Conservation (phyloP, 1,140 invertebrate genomes). For the Anoplolepis gracilipes region DNA sequence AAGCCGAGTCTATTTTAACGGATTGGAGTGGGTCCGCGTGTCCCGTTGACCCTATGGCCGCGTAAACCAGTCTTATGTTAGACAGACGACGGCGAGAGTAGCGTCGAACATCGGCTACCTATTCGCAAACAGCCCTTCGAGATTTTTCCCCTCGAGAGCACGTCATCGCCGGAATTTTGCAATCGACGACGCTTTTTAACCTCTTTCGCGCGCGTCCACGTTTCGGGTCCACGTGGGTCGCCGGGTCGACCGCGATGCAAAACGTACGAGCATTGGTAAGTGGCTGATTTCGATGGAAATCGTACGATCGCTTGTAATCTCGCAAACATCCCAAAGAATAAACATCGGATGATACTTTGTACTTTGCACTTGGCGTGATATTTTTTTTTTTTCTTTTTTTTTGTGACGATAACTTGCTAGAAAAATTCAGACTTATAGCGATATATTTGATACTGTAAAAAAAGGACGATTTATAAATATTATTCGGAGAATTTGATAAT, state of each 20-base stretch:
- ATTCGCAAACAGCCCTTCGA: too few relatives aligned
- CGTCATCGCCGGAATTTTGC: not conserved
- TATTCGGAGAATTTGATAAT: not conserved
- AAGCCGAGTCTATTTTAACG: constrained; percentile 73
- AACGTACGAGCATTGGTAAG: constrained; percentile 66
- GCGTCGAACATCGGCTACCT: too few relatives aligned
- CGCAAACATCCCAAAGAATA: not conserved
- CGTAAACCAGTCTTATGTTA: constrained; percentile 37
- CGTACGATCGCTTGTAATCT: not conserved
- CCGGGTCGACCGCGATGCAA: constrained; percentile 50
- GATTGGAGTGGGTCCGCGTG: constrained; percentile 33
- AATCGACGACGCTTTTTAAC: not conserved
- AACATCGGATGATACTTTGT: not conserved
- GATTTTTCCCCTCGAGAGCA: not conserved
- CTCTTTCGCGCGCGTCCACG: not conserved
- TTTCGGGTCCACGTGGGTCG: constrained; percentile 48
- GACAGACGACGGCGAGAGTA: not conserved
- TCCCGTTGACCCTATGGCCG: constrained; percentile 38
- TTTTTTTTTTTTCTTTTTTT: too few relatives aligned
- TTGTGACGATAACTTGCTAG: not conserved
- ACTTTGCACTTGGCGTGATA: not conserved
- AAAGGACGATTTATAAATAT: not conserved
- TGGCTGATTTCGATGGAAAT: constrained; percentile 4
- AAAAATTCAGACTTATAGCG: not conserved
- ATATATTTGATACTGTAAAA: not conserved